Conservation (phyloP, 1,140 invertebrate species). For the Zaprionus camerounensis region DNA sequence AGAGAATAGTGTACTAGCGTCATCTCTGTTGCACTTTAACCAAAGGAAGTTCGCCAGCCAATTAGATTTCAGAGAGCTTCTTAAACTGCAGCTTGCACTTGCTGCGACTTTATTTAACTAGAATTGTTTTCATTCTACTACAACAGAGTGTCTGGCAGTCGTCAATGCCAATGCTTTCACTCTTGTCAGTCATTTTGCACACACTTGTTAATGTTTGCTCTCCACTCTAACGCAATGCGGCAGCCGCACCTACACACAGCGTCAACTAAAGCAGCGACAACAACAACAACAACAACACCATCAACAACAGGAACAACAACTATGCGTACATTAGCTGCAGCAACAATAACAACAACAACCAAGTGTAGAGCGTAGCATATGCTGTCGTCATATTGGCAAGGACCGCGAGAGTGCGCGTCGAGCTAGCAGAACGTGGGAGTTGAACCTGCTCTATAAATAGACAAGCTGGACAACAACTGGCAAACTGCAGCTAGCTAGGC, state of each 20-base stretch:
- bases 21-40: neutral
- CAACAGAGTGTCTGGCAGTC: constrained; percentile 12
- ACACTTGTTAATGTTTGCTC: constrained; percentile 74
- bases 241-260: constrained; percentile 32
- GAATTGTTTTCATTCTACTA: neutral
- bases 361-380: constrained; percentile 39
- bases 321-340: constrained; percentile 17
- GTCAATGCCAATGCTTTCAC: constrained; percentile 20
- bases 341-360: constrained; percentile 23
- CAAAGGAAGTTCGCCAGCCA: too few relatives aligned
- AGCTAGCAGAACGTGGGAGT: constrained; percentile 31
- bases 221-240: constrained; percentile 41
- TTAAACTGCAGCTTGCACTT: too few relatives aligned
- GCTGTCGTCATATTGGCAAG: constrained; percentile 64
- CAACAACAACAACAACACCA: constrained; percentile 41
- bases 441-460: constrained; percentile 53
- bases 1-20: neutral
- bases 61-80: too few relatives aligned
- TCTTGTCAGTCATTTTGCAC: constrained; percentile 62
- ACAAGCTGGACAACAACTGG: constrained; percentile 27
- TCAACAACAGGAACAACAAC: constrained; percentile 34
- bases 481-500: neutral
- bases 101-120: neutral
- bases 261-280: constrained; percentile 7
- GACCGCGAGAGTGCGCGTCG: constrained; percentile 30